Evolutionary conservation across 1,140 invertebrate genomes (phyloP).

Genomic region (Drosophila orosa): DNA sequence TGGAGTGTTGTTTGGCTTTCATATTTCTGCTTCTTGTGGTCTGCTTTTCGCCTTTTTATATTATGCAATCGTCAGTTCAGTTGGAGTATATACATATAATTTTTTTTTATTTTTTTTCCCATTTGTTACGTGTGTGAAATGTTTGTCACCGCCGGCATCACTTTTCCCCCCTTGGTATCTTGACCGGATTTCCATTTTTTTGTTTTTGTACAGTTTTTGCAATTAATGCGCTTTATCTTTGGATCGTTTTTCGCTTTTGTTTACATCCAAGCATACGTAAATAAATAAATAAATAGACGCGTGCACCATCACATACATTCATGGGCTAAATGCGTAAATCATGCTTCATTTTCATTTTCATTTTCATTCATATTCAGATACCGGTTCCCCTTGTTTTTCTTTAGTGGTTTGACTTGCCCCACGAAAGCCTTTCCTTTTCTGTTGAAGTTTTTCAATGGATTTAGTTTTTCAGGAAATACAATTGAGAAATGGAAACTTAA

Average conservation of each 20-base stretch:
- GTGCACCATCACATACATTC: conserved; percentile 17
- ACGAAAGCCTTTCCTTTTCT: neutral
- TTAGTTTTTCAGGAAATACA: neutral
- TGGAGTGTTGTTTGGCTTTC: conserved; percentile 31
- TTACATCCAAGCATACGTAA: conserved; percentile 73
- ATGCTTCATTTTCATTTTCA: conserved; percentile 43
- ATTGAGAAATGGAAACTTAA: neutral
- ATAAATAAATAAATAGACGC: conserved; percentile 70
- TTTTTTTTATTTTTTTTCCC: conserved; percentile 13
- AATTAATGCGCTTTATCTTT: conserved; percentile 74
- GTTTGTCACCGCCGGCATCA: conserved; percentile 32
- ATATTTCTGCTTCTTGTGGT: conserved; percentile 28
- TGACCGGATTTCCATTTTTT: conserved; percentile 11
- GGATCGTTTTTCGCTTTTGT: conserved; percentile 61
- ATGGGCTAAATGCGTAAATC: conserved; percentile 29
- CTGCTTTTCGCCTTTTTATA: conserved; percentile 11
- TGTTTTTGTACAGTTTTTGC: conserved; percentile 37
- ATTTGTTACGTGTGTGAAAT: conserved; percentile 48
- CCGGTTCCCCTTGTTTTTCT: conserved; percentile 25
- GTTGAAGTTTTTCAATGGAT: neutral
- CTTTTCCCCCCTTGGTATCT: conserved; percentile 16
- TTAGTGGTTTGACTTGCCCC: neutral
- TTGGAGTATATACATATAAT: conserved; percentile 12
- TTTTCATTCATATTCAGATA: conserved; percentile 45
- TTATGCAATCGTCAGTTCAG: conserved; percentile 32